phyloP scores from a whole-genome alignment of 2,888 invertebrate species.

The Tachina grossa region DNA sequence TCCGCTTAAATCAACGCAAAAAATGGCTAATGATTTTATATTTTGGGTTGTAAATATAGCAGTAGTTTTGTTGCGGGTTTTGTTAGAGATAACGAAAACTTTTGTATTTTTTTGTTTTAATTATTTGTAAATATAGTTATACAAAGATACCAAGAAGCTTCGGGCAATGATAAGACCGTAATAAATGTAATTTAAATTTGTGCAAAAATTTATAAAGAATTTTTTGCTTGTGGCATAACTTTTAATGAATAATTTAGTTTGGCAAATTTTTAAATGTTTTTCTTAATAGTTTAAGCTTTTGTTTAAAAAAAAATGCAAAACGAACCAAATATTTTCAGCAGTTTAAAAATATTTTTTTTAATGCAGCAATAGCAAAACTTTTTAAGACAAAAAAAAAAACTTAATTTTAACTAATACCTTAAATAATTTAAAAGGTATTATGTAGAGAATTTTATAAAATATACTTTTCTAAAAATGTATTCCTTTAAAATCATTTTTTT shows the following conservation, averaged over 20 bases:
- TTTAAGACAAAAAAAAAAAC: too few species aligned
- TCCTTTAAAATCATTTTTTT: not conserved
- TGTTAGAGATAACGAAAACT: slow-evolving; percentile 6
- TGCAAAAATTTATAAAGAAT: slow-evolving; percentile 3
- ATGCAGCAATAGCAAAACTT: too few species aligned
- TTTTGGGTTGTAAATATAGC: not conserved
- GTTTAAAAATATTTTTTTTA: too few species aligned
- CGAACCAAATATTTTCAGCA: too few species aligned
- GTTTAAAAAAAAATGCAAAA: too few species aligned
- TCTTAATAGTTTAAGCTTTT: too few species aligned
- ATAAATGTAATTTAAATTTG: slow-evolving; percentile 35
- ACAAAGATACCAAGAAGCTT: not conserved
- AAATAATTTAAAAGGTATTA: too few species aligned
- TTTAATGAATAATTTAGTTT: not conserved
- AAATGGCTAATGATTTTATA: slow-evolving; percentile 44
- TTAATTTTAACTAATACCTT: too few species aligned
- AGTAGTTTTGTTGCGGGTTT: slow-evolving; percentile 27
- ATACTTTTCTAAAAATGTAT: not conserved
- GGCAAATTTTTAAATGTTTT: too few species aligned
- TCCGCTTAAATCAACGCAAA: slow-evolving; percentile 43
- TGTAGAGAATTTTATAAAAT: not conserved
- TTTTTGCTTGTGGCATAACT: not conserved
- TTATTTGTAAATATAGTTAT: not conserved
- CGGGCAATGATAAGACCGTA: slow-evolving; percentile 22
- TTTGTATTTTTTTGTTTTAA: not conserved